phyloP scores from a whole-genome alignment of 2,113 vertebrate species.

The Nycticryphes semicollaris region DNA sequence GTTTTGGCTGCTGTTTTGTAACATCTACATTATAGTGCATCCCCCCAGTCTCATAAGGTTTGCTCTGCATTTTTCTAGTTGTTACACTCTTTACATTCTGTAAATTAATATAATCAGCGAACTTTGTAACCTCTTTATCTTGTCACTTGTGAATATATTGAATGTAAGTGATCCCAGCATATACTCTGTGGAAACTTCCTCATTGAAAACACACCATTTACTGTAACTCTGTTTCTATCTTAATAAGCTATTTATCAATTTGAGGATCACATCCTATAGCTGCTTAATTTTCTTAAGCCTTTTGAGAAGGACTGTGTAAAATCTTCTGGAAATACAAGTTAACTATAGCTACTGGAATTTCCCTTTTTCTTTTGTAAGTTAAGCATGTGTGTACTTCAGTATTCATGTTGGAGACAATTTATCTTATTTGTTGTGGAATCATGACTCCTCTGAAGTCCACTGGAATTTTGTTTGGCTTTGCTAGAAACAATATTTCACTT shows the following conservation, averaged over 20 bases:
- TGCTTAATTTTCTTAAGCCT: not conserved
- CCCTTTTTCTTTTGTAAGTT: not conserved
- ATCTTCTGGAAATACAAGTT: not conserved
- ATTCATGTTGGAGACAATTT: not conserved
- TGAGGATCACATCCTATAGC: not conserved
- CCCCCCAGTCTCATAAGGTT: not conserved
- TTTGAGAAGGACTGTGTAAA: not conserved
- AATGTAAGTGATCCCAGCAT: not conserved
- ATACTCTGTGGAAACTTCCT: not conserved
- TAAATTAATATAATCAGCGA: not conserved
- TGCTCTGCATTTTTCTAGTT: not conserved
- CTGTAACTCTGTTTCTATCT: not conserved
- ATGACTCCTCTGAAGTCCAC: not conserved
- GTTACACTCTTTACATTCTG: not conserved
- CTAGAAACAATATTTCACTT: constrained; percentile 7
- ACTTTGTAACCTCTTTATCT: not conserved
- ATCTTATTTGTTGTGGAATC: constrained; percentile 40
- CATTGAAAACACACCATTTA: not conserved
- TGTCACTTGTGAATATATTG: not conserved
- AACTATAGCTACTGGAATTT: not conserved
- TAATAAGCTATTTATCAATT: not conserved
- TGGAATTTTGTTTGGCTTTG: constrained; percentile 55
- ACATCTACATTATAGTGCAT: not conserved
- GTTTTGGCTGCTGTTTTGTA: not conserved
- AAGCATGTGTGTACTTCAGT: not conserved